Base-by-base conservation (phyloP, 1,140 invertebrate species). In the Zaprionus kolodkinae region DNA sequence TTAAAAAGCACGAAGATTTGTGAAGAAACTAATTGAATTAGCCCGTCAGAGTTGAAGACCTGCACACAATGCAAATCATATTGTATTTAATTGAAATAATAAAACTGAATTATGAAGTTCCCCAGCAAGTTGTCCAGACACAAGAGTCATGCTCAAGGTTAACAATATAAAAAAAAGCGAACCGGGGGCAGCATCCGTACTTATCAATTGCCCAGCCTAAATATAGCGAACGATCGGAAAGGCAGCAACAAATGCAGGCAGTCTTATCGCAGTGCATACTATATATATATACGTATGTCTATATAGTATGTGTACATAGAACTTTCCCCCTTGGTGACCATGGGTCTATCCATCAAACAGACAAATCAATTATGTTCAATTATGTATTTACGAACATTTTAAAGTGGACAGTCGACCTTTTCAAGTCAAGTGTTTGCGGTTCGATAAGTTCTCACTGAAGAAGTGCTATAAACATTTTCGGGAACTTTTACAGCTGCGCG, bases 31-130 rank as follows among this genome's bases (percentile, higher is more conserved):
- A 89, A 90, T 89, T 89, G 72, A 90, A 90, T 90, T 85, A 85
- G 69, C 56, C 75, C 33, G 80, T 68, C 78, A 81, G 76, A 81
- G 78, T 86, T 77, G 70, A 78, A 72, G 78, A 88, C 75, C 79
- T 70, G 61, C 59, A 76, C 71, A 81, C 85, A 85, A 89, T 89
- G 81, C 81, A 89, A 89, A 85, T 89, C 86, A 81, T 81, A 85
- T 87, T 83, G 73, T 84, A 87, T 89, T 89, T 89, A 89, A 89
- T 89, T 89, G 74, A 89, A 89, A 85, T 89, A 81, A 89, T 89
- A 74, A 89, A 87, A 76, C 68, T 78, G 65, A 79, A 81, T 72
- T 75, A 86, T 86, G 78, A 85, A 82, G 76, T 82, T 81, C 76
- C 72, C 63, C 56, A 61, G 45, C 71, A 56, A 72, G 61, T 72